Evolutionary conservation across 2,888 invertebrate species (phyloP), one percentile per base, ranked within the genome.

Genomic region (Podotricha telesiphe): DNA sequence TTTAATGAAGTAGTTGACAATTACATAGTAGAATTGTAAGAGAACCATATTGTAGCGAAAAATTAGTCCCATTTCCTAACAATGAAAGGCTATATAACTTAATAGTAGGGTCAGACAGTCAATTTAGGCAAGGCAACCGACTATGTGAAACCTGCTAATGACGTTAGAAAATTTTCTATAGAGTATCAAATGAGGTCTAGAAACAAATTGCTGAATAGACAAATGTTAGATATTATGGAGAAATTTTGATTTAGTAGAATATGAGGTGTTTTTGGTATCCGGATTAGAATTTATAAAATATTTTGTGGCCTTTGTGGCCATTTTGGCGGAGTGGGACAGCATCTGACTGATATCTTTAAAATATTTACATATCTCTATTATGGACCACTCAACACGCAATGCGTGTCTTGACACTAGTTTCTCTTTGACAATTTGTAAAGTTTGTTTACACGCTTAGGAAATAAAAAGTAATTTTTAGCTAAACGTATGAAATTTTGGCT

Each of bases 21-120:
- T 51, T 37, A 37, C 8, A 15, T 51, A 15, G 13, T 51, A 22
- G 15, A 51, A 22, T 1, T 22, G 15, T 20, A 56, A 7, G 17
- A 28, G 22, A 20, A n/a, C n/a, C n/a, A 22, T 40, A 56, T 20
- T 40, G 47, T 28, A 28, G 40, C 28, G 58, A 50, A 15, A 66
- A 66, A 66, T 58, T 13, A 50, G 15, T 59, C 11, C 22, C 40
- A 66, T 66, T 66, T 59, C 19, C 22, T 51, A 58, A 66, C 50
- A 66, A 59, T 50, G 34, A 28, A 59, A 45, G 55, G 65, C 58
- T 40, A 50, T 66, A 50, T 66, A 66, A 48, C 28, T 61, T 61
- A 61, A 61, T 61, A 28, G 42, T 58, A 58, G 20, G 58, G 58
- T 42, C 58, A 42, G 58, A 58, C 20, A 22, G 42, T 42, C 58